These are phyloP conservation scores for Pogonognathellus flavescens DNA, from an alignment of 1,140 invertebrate species.

Conservation along the genomic window DNA sequence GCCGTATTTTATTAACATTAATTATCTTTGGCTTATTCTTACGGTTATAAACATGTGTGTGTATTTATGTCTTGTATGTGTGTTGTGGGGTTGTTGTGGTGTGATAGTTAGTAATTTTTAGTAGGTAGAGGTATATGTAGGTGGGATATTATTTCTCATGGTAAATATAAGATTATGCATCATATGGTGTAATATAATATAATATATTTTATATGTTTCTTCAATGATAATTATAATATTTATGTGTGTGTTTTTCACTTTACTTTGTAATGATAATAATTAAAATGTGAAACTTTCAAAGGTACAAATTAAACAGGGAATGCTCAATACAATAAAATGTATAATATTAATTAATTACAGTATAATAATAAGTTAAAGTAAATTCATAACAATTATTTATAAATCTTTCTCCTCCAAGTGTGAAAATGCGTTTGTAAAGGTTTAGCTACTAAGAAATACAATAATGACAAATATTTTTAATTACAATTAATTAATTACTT, in stretches of 20 bases:
- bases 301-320: constrained; percentile 39
- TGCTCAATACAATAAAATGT: constrained; percentile 16
- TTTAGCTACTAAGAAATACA: too few species aligned
- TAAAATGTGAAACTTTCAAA: not conserved
- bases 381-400: too few species aligned
- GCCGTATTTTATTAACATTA: constrained; percentile 17
- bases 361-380: too few species aligned
- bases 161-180: constrained; percentile 24
- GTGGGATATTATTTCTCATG: not conserved
- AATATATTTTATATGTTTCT: not conserved
- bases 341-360: not conserved
- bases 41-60: constrained; percentile 24
- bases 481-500: too few species aligned
- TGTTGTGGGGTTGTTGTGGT: not conserved
- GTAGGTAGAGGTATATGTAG: too few species aligned
- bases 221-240: not conserved
- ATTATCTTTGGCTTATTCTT: constrained; percentile 40
- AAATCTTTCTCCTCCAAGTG: too few species aligned
- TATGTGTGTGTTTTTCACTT: not conserved
- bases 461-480: too few species aligned
- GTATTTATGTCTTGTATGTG: not conserved
- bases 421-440: too few species aligned
- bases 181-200: constrained; percentile 1
- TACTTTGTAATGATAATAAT: not conserved
- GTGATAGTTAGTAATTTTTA: not conserved